A percentile compares a stretch with the other conserved stretches of the same genome.
These are phyloP conservation scores for Zaprionus gabonicus DNA, from an alignment of 1,140 invertebrate genomes.

Conservation along the genomic window DNA sequence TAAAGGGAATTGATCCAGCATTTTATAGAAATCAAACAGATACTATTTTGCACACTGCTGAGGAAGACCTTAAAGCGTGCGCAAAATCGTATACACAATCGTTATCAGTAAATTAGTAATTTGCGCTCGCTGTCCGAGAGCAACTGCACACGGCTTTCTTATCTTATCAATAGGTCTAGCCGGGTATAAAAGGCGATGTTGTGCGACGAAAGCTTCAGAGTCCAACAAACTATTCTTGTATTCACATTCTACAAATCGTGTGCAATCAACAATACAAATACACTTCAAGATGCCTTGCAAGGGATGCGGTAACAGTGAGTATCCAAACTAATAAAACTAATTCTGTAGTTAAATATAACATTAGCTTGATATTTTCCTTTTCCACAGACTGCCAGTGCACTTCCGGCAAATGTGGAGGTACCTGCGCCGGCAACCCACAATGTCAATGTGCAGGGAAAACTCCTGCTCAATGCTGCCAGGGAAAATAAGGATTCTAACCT, in stretches of 20 bases:
- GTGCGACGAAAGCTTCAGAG: constrained; percentile 16
- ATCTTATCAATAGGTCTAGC: constrained; percentile 50
- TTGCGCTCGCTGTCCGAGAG: constrained; percentile 48
- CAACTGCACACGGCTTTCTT: constrained; percentile 61
- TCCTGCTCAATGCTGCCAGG: constrained; percentile 55
- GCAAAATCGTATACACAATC: constrained; percentile 37
- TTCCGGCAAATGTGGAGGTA: constrained; percentile 62
- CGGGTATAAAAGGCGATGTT: constrained; percentile 45
- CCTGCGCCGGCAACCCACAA: constrained; percentile 62
- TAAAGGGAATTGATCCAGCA: neutral
- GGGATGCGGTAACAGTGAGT: constrained; percentile 75
- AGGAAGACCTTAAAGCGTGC: constrained; percentile 32
- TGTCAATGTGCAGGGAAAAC: constrained; percentile 62
- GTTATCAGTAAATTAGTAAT: constrained; percentile 11
- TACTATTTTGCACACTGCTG: constrained; percentile 57
- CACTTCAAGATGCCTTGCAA: constrained; percentile 67
- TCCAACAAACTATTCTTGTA: neutral
- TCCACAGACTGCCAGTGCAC: constrained; percentile 64
- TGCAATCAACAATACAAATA: neutral
- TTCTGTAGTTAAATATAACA: neutral
- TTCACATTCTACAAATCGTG: neutral
- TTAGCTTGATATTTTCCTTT: neutral
- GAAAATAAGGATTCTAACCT: constrained; percentile 34
- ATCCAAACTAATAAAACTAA: neutral
- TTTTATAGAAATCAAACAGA: constrained; percentile 47